These are phyloP conservation scores for Lota lota DNA, from an alignment of 2,113 vertebrate species.

Conservation along the genomic window DNA sequence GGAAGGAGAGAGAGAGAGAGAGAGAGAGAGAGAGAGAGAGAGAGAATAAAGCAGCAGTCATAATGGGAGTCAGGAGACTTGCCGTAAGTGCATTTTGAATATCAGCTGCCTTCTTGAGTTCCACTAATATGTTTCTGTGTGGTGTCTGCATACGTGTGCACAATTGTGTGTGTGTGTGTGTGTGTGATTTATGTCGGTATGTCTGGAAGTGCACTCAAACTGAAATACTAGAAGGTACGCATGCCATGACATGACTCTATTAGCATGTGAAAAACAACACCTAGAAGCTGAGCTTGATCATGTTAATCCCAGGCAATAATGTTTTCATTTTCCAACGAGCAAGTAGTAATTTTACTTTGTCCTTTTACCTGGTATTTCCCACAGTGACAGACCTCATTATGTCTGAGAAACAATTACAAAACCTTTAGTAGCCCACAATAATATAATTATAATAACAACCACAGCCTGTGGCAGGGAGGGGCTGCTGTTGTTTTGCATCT, in stretches of 20 bases:
- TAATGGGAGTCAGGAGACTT: conserved; percentile 63
- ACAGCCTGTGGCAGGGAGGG: no score
- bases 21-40: conserved; percentile 10
- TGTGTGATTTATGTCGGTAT: background rate
- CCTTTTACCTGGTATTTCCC: no score
- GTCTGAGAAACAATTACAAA: no score
- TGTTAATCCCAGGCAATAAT: no score
- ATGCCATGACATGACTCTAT: background rate
- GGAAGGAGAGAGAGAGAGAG: background rate
- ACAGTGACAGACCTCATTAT: no score
- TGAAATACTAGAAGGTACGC: background rate
- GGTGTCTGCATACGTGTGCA: conserved; percentile 1
- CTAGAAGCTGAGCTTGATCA: no score
- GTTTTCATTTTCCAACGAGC: no score
- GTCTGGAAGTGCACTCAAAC: background rate
- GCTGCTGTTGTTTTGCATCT: no score
- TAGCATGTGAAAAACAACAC: background rate
- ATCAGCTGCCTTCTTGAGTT: conserved; percentile 47
- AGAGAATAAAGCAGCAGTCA: conserved; percentile 22
- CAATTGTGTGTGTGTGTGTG: background rate
- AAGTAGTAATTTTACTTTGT: no score
- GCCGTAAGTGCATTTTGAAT: conserved; percentile 39
- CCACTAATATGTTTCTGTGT: conserved; percentile 19
- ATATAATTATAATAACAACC: no score
- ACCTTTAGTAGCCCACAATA: no score